phyloP scores from a whole-genome alignment of 2,888 invertebrate genomes.

The Gnatocerus cornutus region DNA sequence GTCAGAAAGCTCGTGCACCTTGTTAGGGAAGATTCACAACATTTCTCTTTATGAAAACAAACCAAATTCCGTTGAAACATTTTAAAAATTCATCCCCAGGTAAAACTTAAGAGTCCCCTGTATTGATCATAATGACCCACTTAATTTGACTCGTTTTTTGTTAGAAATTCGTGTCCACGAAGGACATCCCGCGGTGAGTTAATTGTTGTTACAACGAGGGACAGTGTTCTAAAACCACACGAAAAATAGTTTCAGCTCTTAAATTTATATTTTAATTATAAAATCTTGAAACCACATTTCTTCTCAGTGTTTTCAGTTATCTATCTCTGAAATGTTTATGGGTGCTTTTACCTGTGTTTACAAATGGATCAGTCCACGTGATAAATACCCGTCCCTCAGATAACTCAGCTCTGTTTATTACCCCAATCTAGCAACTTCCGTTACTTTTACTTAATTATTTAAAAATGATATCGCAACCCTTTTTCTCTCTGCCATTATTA shows the following conservation, averaged over 20 bases:
- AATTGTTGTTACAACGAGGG: slow-evolving; percentile 16
- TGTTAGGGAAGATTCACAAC: slow-evolving; percentile 34
- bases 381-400: slow-evolving; percentile 47
- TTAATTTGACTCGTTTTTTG: slow-evolving; percentile 13
- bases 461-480: slow-evolving; percentile 41
- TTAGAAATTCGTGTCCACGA: slow-evolving; percentile 22
- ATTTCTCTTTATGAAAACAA: slow-evolving; percentile 36
- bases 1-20: slow-evolving; percentile 37
- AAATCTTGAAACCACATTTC: not conserved
- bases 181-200: slow-evolving; percentile 25
- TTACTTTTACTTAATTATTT: slow-evolving; percentile 45
- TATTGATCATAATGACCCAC: slow-evolving; percentile 35
- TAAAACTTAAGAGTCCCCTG: slow-evolving; percentile 6
- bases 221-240: slow-evolving; percentile 4
- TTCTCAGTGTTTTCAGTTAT: slow-evolving; percentile 27
- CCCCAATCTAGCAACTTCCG: slow-evolving; percentile 36
- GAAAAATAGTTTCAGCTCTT: not conserved
- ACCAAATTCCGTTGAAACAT: slow-evolving; percentile 26
- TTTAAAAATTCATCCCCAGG: slow-evolving; percentile 19
- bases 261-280: not conserved
- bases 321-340: slow-evolving; percentile 55
- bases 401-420: slow-evolving; percentile 26
- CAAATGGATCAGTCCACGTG: slow-evolving; percentile 54
- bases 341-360: slow-evolving; percentile 59
- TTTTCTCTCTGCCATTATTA: slow-evolving; percentile 25